Percentiles rank a stretch among this genome's conserved stretches.
Evolutionary conservation across 2,113 vertebrate genomes (phyloP).

Genomic region (Brachirus orientalis): DNA sequence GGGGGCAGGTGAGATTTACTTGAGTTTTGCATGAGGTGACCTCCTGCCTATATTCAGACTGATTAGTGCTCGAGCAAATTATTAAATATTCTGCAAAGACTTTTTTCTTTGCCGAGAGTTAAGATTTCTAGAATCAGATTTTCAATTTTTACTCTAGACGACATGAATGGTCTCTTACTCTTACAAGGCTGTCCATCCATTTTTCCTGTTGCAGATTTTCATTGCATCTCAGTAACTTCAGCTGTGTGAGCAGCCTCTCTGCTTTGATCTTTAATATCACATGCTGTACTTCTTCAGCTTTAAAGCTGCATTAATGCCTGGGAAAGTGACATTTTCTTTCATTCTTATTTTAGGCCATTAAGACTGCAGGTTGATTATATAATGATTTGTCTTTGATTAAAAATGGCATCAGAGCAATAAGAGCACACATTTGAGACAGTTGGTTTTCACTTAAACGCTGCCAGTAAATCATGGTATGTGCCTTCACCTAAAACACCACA

Average conservation of each 20-base stretch:
- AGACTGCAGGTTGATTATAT: background rate
- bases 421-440: background rate
- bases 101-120: background rate
- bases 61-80: background rate
- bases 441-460: background rate
- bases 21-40: constrained; percentile 3
- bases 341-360: background rate
- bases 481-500: background rate
- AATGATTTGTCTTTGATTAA: background rate
- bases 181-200: background rate
- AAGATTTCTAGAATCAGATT: background rate
- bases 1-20: constrained; percentile 66
- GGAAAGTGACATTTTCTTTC: background rate
- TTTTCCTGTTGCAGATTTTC: no score
- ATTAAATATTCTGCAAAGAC: constrained; percentile 4
- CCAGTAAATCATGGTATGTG: constrained; percentile 4
- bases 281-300: background rate
- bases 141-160: background rate
- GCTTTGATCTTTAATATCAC: background rate
- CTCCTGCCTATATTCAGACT: constrained; percentile 7
- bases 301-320: background rate
- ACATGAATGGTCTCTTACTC: no score
- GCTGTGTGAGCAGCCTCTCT: background rate
- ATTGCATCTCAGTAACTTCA: background rate
- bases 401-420: background rate